Evolutionary conservation across 2,113 vertebrate species (phyloP).

Genomic region (Phaethon lepturus): DNA sequence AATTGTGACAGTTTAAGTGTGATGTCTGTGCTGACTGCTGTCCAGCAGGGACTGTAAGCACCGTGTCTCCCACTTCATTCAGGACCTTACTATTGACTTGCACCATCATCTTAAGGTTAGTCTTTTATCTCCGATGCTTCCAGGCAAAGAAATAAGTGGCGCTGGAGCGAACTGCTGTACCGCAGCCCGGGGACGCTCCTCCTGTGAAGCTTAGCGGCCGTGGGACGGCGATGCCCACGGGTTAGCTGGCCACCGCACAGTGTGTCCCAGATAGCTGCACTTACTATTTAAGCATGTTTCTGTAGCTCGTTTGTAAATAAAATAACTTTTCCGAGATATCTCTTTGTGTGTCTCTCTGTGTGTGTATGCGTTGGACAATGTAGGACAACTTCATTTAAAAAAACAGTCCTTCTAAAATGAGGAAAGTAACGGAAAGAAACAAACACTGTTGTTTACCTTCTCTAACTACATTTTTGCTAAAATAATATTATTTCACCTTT

Average conservation of each 20-base stretch:
- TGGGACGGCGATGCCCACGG: not conserved
- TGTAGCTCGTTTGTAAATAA: not conserved
- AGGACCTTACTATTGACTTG: constrained; percentile 5
- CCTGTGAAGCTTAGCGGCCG: not conserved
- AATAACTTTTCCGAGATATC: not conserved
- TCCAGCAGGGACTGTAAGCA: constrained; percentile 7
- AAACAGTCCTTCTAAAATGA: not conserved
- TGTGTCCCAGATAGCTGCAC: not conserved
- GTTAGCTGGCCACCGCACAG: not conserved
- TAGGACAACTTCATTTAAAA: not conserved
- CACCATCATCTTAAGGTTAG: not conserved
- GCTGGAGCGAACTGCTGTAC: not conserved
- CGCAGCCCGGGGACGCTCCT: not conserved
- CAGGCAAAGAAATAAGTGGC: constrained; percentile 37
- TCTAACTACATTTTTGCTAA: not conserved
- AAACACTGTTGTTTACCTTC: not conserved
- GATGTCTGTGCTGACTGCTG: constrained; percentile 47
- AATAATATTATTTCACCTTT: not conserved
- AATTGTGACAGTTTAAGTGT: constrained; percentile 53
- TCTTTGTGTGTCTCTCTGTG: not conserved
- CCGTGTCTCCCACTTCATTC: constrained; percentile 18
- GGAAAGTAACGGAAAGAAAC: not conserved
- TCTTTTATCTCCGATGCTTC: constrained; percentile 29
- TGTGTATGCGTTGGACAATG: not conserved
- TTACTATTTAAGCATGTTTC: not conserved